Evolutionary conservation across 2,113 vertebrate genomes (phyloP), one percentile per base, ranked within the genome.

Genomic region (Callipepla squamata): DNA sequence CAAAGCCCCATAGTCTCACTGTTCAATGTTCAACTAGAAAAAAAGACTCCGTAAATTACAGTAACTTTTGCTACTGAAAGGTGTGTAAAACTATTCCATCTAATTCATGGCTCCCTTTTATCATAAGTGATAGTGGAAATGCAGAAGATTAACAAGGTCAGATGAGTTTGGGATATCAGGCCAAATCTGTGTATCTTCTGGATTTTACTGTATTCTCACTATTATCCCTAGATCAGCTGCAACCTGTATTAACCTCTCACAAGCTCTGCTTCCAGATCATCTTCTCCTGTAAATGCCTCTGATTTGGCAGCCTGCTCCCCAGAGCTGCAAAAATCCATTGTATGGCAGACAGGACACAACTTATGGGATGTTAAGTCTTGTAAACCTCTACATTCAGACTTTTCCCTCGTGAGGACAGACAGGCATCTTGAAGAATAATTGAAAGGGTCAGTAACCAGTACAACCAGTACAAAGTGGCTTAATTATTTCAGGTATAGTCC

Each of bases 101-200:
- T 96, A 93, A 96, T 94, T 95, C 92, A 93, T 83, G 74, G 58
- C 58, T 40, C 38, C 65, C 83, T 95, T 53, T 96, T 92, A 95
- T 96, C 93, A 87, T 87, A 92, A 85, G 79, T 75, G 95, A 93
- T 94, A 81, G 91, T 80, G 84, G 88, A 94, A 96, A 90, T 88
- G 76, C 42, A 40, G 79, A 93, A 97, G 95, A 95, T 97, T 91
- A 93, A 63, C 75, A 80, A 92, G 95, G 93, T 95, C 94, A 94
- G 94, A 94, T 82, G 87, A 91, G 74, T 85, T 92, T 96, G 84
- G 73, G 87, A 91, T 93, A 94, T 85, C 53, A 80, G 80, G 87
- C 78, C 84, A 93, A 86, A 85, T 45, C 65, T 83, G 55, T 94
- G 91, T 94, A 92, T 93, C 85, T 92, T 85, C 68, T 87, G 74